These are phyloP conservation scores for Limnothrissa miodon DNA, from an alignment of 2,113 vertebrate species.

Conservation along the genomic window DNA sequence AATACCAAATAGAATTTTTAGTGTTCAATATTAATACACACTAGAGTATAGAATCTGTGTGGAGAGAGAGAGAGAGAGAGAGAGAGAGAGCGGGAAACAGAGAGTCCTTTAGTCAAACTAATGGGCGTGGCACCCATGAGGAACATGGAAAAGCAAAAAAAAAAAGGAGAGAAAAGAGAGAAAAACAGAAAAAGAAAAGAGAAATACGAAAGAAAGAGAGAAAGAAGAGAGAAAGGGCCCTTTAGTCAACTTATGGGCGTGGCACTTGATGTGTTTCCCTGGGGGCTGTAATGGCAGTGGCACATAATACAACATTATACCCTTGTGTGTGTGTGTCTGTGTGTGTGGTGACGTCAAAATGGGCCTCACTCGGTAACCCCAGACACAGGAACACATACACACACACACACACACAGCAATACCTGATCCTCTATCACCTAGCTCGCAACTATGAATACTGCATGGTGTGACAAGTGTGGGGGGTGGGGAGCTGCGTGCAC, in stretches of 20 bases:
- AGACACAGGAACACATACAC: neutral
- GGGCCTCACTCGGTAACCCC: neutral
- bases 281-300: neutral
- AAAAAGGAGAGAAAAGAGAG: too few species aligned
- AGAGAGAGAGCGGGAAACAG: too few species aligned
- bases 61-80: too few species aligned
- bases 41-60: too few species aligned
- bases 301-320: neutral
- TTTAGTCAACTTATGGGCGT: neutral
- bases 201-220: neutral
- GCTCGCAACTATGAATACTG: constrained; percentile 8
- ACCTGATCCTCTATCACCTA: neutral
- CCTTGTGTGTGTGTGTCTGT: neutral
- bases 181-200: too few species aligned
- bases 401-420: neutral
- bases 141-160: too few species aligned
- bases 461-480: constrained; percentile 7
- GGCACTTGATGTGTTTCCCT: constrained; percentile 3
- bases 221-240: neutral
- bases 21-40: too few species aligned
- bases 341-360: neutral
- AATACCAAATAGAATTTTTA: too few species aligned
- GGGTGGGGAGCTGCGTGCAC: neutral
- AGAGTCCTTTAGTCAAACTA: neutral
- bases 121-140: neutral